These are phyloP conservation scores for Acipenser ruthenus DNA, from an alignment of 2,797 vertebrate genomes.

Conservation along the genomic window DNA sequence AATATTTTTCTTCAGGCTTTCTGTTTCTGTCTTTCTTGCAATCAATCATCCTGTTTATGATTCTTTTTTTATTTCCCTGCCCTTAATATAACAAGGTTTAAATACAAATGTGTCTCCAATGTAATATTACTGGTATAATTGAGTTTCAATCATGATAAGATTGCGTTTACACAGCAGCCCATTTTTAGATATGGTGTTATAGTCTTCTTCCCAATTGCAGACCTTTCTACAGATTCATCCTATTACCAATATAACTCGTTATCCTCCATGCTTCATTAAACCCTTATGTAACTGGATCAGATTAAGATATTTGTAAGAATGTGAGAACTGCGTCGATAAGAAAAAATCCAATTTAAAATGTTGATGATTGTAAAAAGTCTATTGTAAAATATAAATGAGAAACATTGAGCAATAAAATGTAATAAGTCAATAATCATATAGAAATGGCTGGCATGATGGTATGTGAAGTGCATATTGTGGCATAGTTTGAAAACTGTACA, in stretches of 20 bases:
- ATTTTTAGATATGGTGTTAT: conserved; percentile 4
- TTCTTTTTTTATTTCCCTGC: not conserved
- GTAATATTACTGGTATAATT: conserved; percentile 10
- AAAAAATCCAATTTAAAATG: not conserved
- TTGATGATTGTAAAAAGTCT: not conserved
- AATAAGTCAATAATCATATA: no score
- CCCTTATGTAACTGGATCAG: not conserved
- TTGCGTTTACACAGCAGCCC: conserved; percentile 1
- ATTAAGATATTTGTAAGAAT: not conserved
- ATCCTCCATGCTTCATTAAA: conserved; percentile 1
- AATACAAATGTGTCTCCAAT: conserved; percentile 8
- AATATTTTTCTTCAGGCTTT: conserved; percentile 17
- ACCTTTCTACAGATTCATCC: not conserved
- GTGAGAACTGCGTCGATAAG: not conserved
- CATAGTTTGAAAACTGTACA: no score
- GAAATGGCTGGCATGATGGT: no score
- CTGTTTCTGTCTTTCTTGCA: not conserved
- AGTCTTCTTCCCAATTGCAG: not conserved
- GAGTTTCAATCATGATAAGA: conserved; percentile 12
- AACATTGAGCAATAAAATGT: no score
- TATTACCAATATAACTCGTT: conserved; percentile 4
- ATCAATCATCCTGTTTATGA: not conserved
- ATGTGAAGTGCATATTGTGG: no score
- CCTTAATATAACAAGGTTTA: conserved; percentile 8
- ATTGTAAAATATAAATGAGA: no score